Conservation (phyloP, 2,888 invertebrate species). For the Morpho achilles region DNA sequence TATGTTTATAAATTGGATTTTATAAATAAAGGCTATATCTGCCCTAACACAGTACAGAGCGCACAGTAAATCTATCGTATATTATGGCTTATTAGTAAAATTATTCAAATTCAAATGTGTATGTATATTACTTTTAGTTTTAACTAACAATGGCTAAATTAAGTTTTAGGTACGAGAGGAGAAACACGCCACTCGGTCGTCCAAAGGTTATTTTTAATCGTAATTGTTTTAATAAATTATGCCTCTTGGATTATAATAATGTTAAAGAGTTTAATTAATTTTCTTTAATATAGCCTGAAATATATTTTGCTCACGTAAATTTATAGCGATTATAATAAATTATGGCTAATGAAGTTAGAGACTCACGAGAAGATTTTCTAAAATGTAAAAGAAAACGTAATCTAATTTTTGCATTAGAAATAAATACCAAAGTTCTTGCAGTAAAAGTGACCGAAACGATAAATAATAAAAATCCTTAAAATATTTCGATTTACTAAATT, state of each 20-base stretch:
- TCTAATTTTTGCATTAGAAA: too few species aligned
- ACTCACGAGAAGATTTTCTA: background rate
- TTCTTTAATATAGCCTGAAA: constrained; percentile 7
- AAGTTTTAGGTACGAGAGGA: background rate
- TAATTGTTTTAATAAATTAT: constrained; percentile 9
- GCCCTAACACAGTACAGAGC: too few species aligned
- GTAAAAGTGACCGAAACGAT: too few species aligned
- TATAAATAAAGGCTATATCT: too few species aligned
- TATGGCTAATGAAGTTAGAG: constrained; percentile 17
- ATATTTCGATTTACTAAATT: too few species aligned
- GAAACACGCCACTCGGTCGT: constrained; percentile 10
- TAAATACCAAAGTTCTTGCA: too few species aligned
- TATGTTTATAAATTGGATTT: too few species aligned
- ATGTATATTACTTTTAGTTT: background rate
- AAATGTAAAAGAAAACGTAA: too few species aligned
- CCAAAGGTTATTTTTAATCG: constrained; percentile 12
- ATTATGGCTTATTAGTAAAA: too few species aligned
- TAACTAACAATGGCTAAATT: background rate
- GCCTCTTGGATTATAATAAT: constrained; percentile 6
- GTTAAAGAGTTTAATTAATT: constrained; percentile 1
- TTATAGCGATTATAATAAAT: constrained; percentile 21
- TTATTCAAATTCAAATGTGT: background rate
- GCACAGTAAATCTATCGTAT: too few species aligned
- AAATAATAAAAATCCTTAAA: too few species aligned
- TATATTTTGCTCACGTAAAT: constrained; percentile 16